Conservation (phyloP, 2,888 invertebrate species). For the Chironomus tentans region DNA sequence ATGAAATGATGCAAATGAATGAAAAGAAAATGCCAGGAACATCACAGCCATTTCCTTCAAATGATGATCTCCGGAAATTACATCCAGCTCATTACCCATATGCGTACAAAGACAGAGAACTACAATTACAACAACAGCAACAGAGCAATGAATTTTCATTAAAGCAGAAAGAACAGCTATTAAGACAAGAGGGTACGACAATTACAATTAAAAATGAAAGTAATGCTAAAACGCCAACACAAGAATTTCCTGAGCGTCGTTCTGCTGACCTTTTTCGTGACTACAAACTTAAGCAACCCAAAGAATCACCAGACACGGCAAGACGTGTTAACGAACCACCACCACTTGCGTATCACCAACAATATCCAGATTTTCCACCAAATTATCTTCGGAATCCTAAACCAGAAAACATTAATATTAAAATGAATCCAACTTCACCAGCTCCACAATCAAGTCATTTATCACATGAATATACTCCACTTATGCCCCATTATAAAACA, state of each 20-base stretch:
- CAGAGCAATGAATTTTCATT: conserved; percentile 15
- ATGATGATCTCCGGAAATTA: neutral
- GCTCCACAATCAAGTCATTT: neutral
- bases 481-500: neutral
- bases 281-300: conserved; percentile 11
- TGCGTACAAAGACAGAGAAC: neutral
- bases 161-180: conserved; percentile 19
- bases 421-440: neutral
- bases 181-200: conserved; percentile 15
- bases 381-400: neutral
- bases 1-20: neutral
- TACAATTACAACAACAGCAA: neutral
- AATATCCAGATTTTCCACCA: conserved; percentile 6
- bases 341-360: neutral
- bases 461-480: neutral
- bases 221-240: neutral
- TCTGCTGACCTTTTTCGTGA: conserved; percentile 17
- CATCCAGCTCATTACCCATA: conserved; percentile 14
- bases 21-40: neutral
- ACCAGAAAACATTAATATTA: neutral
- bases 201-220: conserved; percentile 14
- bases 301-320: conserved; percentile 4
- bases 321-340: neutral
- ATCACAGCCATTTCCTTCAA: neutral
- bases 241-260: neutral